Evolutionary conservation across 2,888 invertebrate genomes (phyloP), one percentile per base, ranked within the genome.

Genomic region (Petrophora chlorosata): DNA sequence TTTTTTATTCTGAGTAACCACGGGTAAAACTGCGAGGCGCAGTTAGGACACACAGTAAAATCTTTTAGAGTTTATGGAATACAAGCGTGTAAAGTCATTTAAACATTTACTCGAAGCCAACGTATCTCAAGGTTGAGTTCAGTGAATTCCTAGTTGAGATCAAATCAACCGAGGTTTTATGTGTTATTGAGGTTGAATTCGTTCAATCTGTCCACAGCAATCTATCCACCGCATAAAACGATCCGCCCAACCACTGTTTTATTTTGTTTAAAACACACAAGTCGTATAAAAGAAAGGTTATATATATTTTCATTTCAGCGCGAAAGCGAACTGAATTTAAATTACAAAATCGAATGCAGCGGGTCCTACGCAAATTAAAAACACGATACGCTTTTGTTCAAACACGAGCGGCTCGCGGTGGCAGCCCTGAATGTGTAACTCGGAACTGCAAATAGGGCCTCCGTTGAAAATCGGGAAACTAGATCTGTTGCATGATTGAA

Each of bases 271-370:
- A 42, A 48, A 38, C 26, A 42, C 15, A 42, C 32, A 32, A 33
- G 9, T 36, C 36, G 25, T 32, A 42, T 12, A 35, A 42, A 30
- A 33, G 22, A 22, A 5, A 38, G 15, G 3, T 5, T 3, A 33
- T 38, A 42, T 42, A 38, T 3, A 42, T 48, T 41, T 48, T 48
- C 36, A 42, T 48, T 38, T 48, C 33, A 36, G 32, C 32, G 32
- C 22, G 26, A 42, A 29, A 48, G 17, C 34, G 36, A 35, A 47
- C 36, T 48, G 48, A 30, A 48, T 48, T 48, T 42, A 49, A 49
- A 49, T 38, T 42, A 42, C 41, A 49, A 42, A 49, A 49, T 16
- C 22, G 38, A 28, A 38, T 43, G 49, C 49, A 42, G 16, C 19
- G 36, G 35, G 22, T 26, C 32, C 30, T 36, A 36, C 15, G 32